phyloP scores from a whole-genome alignment of 2,888 invertebrate species.

The Hydrotaea diabolus region DNA sequence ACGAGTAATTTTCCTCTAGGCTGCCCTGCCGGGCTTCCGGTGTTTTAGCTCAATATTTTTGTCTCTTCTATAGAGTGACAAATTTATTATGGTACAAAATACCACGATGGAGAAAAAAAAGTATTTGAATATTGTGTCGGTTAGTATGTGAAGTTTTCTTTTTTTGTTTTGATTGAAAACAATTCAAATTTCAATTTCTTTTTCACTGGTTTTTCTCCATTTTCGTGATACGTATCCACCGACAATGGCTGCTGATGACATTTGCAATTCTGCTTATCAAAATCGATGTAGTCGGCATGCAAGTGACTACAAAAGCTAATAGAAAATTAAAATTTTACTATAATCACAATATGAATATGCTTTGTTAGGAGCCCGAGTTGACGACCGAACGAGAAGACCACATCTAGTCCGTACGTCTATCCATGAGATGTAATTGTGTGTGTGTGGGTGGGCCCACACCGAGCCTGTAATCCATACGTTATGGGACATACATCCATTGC shows the following conservation, averaged over 20 bases:
- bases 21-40: too few relatives aligned
- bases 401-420: conserved; percentile 2
- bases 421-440: background rate
- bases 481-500: background rate
- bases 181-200: conserved; percentile 14
- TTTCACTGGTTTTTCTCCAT: background rate
- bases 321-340: conserved; percentile 62
- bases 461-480: background rate
- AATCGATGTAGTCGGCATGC: conserved; percentile 14
- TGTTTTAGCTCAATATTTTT: too few relatives aligned
- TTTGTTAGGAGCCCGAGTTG: conserved; percentile 27
- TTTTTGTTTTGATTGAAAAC: too few relatives aligned
- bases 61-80: too few relatives aligned
- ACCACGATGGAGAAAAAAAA: too few relatives aligned
- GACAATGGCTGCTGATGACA: conserved; percentile 37
- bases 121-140: too few relatives aligned
- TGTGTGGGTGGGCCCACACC: background rate
- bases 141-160: too few relatives aligned
- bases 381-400: conserved; percentile 10
- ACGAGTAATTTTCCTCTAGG: too few relatives aligned
- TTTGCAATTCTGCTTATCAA: conserved; percentile 50
- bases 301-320: conserved; percentile 63
- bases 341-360: conserved; percentile 60
- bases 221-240: background rate
- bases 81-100: too few relatives aligned